Conservation (phyloP, 2,888 invertebrate genomes). For the Antheraea yamamai region DNA sequence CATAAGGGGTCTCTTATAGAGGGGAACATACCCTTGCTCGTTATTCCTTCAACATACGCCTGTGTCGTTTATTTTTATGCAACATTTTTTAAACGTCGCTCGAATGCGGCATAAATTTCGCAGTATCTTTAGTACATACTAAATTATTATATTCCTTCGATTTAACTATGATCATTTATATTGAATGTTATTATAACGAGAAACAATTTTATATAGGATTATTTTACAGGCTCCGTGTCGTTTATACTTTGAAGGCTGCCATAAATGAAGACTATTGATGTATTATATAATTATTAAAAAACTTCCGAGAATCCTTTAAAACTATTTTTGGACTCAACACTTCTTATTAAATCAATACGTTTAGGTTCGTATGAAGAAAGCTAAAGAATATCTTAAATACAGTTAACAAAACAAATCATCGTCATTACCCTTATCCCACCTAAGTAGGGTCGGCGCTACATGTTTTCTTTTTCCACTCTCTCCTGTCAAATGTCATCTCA, state of each 20-base stretch:
- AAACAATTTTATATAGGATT: background rate
- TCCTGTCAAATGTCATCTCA: too few species aligned
- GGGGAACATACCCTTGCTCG: slow-evolving; percentile 59
- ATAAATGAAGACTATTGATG: background rate
- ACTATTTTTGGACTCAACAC: background rate
- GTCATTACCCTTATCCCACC: too few species aligned
- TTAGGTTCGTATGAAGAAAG: background rate
- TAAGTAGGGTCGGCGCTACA: too few species aligned
- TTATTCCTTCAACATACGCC: slow-evolving; percentile 62
- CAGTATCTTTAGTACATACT: background rate
- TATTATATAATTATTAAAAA: background rate
- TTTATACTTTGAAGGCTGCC: background rate
- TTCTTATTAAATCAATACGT: background rate
- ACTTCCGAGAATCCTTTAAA: background rate
- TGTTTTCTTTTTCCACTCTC: too few species aligned
- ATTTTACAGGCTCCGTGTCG: background rate
- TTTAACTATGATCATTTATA: background rate
- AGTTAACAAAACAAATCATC: too few species aligned
- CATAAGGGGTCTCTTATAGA: slow-evolving; percentile 50
- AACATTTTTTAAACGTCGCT: slow-evolving; percentile 64
- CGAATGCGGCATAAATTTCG: background rate
- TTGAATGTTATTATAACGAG: background rate
- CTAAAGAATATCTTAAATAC: too few species aligned
- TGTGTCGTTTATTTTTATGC: slow-evolving; percentile 58
- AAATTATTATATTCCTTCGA: background rate